A percentile compares a stretch with the other conserved stretches of the same genome.
phyloP scores from a whole-genome alignment of 2,113 vertebrate species.

The Triplophysa dalaica region DNA sequence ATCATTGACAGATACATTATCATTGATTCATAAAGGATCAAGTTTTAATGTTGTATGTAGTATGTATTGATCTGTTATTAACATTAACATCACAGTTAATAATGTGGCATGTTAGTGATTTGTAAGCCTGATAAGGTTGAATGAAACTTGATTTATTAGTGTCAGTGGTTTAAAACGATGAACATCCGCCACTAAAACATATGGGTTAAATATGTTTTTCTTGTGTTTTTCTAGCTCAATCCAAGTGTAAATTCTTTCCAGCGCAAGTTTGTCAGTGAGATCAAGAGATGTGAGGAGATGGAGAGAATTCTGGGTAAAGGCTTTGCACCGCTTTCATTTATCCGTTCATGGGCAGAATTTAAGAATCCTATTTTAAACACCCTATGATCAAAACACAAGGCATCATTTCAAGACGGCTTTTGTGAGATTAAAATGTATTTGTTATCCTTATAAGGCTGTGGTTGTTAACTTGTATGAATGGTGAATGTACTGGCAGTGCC shows the following conservation, averaged over 20 bases:
- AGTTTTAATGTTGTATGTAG: too few species aligned
- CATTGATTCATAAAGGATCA: too few species aligned
- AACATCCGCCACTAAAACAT: background rate
- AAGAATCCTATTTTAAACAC: background rate
- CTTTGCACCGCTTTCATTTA: slow-evolving; percentile 22
- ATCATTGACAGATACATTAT: too few species aligned
- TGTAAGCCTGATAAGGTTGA: too few species aligned
- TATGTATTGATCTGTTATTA: too few species aligned
- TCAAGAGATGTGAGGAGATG: slow-evolving; percentile 96
- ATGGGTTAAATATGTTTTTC: background rate
- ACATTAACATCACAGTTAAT: too few species aligned
- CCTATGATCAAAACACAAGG: background rate
- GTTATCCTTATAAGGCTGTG: background rate
- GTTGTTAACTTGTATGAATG: background rate
- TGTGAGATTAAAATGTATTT: background rate
- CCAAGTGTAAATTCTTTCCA: slow-evolving; percentile 91
- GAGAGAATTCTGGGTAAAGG: slow-evolving; percentile 91
- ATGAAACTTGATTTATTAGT: too few species aligned
- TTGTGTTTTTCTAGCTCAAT: slow-evolving; percentile 82
- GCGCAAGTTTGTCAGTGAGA: slow-evolving; percentile 93
- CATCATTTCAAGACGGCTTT: too few species aligned
- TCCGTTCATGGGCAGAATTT: background rate
- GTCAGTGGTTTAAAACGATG: background rate
- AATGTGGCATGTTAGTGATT: too few species aligned
- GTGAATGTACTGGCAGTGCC: too few species aligned